Base-by-base conservation (phyloP, 1,140 invertebrate species). In the Oppia nitens region DNA sequence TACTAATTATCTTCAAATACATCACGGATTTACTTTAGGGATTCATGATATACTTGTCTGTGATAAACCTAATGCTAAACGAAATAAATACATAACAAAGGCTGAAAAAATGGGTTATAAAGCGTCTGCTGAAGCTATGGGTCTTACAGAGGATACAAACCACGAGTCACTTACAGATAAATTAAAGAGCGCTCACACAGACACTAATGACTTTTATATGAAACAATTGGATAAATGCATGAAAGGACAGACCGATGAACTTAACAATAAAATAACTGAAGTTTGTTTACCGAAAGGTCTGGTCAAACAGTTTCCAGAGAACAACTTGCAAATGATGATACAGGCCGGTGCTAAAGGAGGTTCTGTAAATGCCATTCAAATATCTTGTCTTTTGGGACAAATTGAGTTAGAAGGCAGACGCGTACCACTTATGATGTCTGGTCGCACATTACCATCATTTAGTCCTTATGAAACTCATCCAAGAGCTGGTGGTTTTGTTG, bases 341-440 rank as follows among this genome's bases (percentile, higher is more conserved):
- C 80, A 92, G 68, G 95, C 95, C 14, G 96, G 96, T 51, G 95
- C 96, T 0, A 99, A 99, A 74, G 96, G 96, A 32, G 91, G 91
- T 0, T 84, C 72, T 78, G 78, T 96, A 0, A 97, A 98, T 70
- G 87, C 87, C 66, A 90, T 93, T 84, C 92, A 98, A 70, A 98
- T 98, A 66, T 96, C 92, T 0, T 94, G 91, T 73, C 74, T 93
- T 14, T 75, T 98, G 1, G 95, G 94, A 11, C 95, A 98, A 75
- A 98, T 98, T 69, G 94, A 98, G 70, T 79, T 99, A 66, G 95
- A 99, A 78, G 96, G 96, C 14, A 90, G 93, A 69, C 76, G 95
- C 55, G 93, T 94, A 2, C 92, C 93, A 0, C 66, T 95, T 12
- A 96, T 94, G 84, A 82, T 93, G 59, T 89, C 85, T 63, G 95